Evolutionary conservation across 2,797 vertebrate genomes (phyloP).

Genomic region (Sebastiscus tertius): DNA sequence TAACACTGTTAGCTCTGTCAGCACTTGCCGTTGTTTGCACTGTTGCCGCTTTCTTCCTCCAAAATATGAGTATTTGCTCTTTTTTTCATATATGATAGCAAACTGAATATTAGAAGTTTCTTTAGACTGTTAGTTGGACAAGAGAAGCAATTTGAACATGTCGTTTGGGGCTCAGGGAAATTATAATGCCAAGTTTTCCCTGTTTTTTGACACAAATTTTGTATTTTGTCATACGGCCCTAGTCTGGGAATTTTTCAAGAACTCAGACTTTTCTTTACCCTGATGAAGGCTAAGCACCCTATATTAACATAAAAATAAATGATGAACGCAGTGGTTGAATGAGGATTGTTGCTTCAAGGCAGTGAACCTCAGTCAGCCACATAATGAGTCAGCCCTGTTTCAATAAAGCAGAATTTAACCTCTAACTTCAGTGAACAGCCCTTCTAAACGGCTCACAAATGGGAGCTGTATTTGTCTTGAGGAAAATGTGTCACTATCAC

Average conservation of each 20-base stretch:
- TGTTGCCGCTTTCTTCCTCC: neutral
- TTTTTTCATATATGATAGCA: neutral
- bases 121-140: neutral
- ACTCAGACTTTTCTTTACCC: neutral
- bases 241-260: neutral
- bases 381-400: slow-evolving; percentile 42
- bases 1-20: too few species aligned
- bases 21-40: too few species aligned
- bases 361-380: slow-evolving; percentile 23
- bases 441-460: slow-evolving; percentile 36
- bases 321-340: slow-evolving; percentile 2
- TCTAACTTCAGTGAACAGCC: slow-evolving; percentile 27
- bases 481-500: slow-evolving; percentile 48
- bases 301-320: slow-evolving; percentile 22
- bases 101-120: accelerated
- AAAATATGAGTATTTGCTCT: too few species aligned
- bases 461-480: slow-evolving; percentile 24
- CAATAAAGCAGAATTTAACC: slow-evolving; percentile 47
- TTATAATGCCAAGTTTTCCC: neutral
- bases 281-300: neutral
- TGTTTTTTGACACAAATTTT: neutral
- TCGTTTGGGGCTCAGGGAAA: neutral
- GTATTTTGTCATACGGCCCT: neutral
- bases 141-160: neutral
- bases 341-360: slow-evolving; percentile 11